These are phyloP conservation scores for Stenoptilia bipunctidactyla DNA, from an alignment of 2,888 invertebrate genomes.

Conservation along the genomic window DNA sequence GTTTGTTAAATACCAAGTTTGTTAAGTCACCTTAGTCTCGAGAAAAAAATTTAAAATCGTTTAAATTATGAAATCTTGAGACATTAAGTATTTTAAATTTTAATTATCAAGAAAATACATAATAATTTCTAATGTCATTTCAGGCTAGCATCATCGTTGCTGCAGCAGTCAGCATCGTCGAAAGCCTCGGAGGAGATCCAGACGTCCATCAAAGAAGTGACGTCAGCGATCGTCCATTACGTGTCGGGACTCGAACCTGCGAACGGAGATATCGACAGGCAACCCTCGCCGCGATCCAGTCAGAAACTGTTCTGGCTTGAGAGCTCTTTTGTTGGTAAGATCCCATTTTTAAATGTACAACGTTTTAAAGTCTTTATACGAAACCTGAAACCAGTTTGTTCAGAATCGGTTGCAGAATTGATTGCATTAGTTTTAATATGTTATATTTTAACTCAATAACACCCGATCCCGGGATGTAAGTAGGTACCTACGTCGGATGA, in stretches of 20 bases:
- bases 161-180: constrained; percentile 62
- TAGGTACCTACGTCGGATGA: too few species aligned
- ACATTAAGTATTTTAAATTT: too few species aligned
- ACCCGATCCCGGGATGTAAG: too few species aligned
- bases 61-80: too few species aligned
- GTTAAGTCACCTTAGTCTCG: too few species aligned
- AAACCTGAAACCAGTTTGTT: too few species aligned
- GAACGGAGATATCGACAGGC: constrained; percentile 67
- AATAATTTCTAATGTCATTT: too few species aligned
- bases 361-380: not conserved
- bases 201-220: constrained; percentile 91
- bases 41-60: too few species aligned
- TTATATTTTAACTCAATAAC: too few species aligned
- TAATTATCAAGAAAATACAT: too few species aligned
- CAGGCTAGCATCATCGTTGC: constrained; percentile 77
- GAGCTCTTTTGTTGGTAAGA: constrained; percentile 81
- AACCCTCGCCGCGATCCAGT: constrained; percentile 73
- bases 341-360: not conserved
- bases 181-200: constrained; percentile 79
- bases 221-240: constrained; percentile 93
- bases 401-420: too few species aligned
- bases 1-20: too few species aligned
- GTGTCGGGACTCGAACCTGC: constrained; percentile 79
- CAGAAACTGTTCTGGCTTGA: constrained; percentile 90
- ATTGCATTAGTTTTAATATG: not conserved